phyloP scores from a whole-genome alignment of 35 echinoderm and acorn worm genomes.

The Anneissia japonica region DNA sequence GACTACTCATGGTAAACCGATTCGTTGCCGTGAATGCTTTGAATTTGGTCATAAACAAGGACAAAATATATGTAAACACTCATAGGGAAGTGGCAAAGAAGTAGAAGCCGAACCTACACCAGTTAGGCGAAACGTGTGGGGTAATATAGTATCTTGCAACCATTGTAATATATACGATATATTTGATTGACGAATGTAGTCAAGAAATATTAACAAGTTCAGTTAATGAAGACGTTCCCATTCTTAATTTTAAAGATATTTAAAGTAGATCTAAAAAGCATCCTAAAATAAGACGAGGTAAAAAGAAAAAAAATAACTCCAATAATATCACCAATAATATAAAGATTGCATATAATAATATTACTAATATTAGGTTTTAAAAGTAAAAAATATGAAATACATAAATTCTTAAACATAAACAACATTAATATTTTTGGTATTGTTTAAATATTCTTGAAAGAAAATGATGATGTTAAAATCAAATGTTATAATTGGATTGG shows the following conservation, averaged over 20 bases:
- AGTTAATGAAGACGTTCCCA: too few species aligned
- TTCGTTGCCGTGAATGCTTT: neutral
- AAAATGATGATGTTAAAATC: neutral
- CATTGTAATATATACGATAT: neutral
- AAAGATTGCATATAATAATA: too few species aligned
- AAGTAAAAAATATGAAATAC: neutral
- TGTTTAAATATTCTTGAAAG: neutral
- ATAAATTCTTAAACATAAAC: neutral
- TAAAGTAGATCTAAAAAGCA: too few species aligned
- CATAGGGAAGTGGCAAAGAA: neutral
- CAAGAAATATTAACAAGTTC: too few species aligned
- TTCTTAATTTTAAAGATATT: too few species aligned
- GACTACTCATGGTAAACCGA: neutral
- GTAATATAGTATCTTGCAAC: neutral
- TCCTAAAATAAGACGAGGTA: too few species aligned
- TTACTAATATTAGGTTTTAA: neutral
- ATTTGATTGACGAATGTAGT: too few species aligned
- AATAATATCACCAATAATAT: neutral
- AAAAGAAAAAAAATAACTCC: too few species aligned
- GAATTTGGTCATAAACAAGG: neutral
- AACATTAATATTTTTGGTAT: neutral
- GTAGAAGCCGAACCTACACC: neutral
- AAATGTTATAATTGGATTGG: neutral
- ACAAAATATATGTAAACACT: neutral
- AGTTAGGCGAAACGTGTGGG: neutral